Evolutionary conservation across 2,888 invertebrate species (phyloP).

Genomic region (Xestia rhomboidea): DNA sequence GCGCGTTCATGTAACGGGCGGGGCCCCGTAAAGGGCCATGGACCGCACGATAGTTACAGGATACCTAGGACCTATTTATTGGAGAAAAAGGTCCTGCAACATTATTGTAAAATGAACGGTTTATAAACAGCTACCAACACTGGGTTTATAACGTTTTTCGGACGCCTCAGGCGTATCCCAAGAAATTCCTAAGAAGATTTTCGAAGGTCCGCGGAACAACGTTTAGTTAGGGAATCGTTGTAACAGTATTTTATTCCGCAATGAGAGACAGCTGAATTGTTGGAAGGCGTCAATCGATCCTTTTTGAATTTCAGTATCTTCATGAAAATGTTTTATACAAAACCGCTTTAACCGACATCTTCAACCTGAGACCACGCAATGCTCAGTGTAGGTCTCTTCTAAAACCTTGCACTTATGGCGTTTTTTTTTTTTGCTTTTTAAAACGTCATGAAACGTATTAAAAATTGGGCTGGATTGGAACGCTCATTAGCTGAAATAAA

Average conservation of each 20-base stretch:
- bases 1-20: too few relatives aligned
- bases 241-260: conserved; percentile 45
- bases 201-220: conserved; percentile 23
- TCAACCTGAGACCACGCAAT: background rate
- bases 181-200: conserved; percentile 42
- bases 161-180: conserved; percentile 32
- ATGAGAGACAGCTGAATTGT: conserved; percentile 35
- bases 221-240: conserved; percentile 29
- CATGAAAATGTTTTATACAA: conserved; percentile 30
- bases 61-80: conserved; percentile 3
- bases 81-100: background rate
- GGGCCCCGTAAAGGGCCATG: too few relatives aligned
- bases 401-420: too few relatives aligned
- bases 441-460: too few relatives aligned
- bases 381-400: too few relatives aligned
- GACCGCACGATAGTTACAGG: too few relatives aligned
- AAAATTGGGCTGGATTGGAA: conserved; percentile 42
- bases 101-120: conserved; percentile 2
- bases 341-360: background rate
- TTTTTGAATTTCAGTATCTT: conserved; percentile 23
- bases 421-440: too few relatives aligned
- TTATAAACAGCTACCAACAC: conserved; percentile 20
- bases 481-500: conserved; percentile 64
- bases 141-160: conserved; percentile 36
- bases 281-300: conserved; percentile 49